Conservation (phyloP, 2,797 vertebrate species). For the Tarsius wallacei region DNA sequence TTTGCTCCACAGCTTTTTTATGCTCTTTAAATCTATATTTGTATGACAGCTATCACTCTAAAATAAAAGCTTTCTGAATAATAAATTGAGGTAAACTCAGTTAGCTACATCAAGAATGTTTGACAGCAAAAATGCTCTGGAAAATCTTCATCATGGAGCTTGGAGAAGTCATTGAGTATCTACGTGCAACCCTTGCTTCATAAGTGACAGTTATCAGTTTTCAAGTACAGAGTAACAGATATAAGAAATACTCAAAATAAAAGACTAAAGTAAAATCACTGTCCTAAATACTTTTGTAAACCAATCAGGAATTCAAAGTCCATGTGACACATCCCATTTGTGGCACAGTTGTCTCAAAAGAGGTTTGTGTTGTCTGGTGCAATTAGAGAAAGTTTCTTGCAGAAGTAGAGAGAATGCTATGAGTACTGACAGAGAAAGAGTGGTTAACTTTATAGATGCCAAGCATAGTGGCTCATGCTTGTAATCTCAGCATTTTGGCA, state of each 20-base stretch:
- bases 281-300: neutral
- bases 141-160: neutral
- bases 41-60: constrained; percentile 76
- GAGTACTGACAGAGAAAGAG: neutral
- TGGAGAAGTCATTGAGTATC: neutral
- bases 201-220: neutral
- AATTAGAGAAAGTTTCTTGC: neutral
- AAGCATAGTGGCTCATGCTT: too few relatives aligned
- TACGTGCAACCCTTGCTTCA: neutral
- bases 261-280: neutral
- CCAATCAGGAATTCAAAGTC: neutral
- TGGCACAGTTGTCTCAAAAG: neutral
- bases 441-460: neutral
- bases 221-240: neutral
- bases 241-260: neutral
- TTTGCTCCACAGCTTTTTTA: constrained; percentile 68
- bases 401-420: neutral
- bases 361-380: neutral
- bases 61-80: constrained; percentile 76
- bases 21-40: constrained; percentile 76
- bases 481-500: too few relatives aligned
- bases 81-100: constrained; percentile 62
- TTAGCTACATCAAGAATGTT: constrained; percentile 42
- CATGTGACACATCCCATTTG: neutral
- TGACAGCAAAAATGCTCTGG: constrained; percentile 21